phyloP scores from a whole-genome alignment of 1,140 invertebrate genomes.

The Diabrotica virgifera region DNA sequence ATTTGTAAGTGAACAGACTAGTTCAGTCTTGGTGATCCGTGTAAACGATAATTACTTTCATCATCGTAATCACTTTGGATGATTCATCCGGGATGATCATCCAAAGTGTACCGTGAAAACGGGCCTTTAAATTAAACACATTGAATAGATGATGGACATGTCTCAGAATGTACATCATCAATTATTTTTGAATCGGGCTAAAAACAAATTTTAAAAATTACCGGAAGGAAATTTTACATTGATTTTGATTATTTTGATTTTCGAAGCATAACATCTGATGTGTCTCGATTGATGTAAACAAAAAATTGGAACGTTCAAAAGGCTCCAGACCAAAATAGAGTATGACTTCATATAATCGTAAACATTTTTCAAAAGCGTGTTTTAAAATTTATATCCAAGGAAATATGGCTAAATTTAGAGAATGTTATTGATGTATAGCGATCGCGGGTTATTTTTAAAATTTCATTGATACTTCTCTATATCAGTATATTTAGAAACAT shows the following conservation, averaged over 20 bases:
- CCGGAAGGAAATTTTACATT: neutral
- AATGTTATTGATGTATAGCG: neutral
- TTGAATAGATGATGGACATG: too few species aligned
- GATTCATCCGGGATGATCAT: too few species aligned
- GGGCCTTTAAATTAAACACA: too few species aligned
- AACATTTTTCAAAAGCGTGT: neutral
- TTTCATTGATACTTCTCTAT: too few species aligned
- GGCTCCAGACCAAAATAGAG: neutral
- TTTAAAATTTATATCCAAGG: slow-evolving; percentile 1
- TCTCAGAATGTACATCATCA: too few species aligned
- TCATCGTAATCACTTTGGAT: too few species aligned
- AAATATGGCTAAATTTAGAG: neutral
- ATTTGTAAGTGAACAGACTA: too few species aligned
- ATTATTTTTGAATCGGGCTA: neutral
- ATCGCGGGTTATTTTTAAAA: too few species aligned
- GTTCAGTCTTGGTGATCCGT: too few species aligned
- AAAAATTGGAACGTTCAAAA: slow-evolving; percentile 1
- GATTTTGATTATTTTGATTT: neutral
- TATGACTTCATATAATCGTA: neutral
- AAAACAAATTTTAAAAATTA: neutral
- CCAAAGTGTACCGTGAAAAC: too few species aligned
- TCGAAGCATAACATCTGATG: neutral
- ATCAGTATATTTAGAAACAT: too few species aligned
- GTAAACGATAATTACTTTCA: too few species aligned
- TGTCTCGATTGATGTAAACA: neutral